Conservation (phyloP, 92 coral and sea anemone genomes). For the Paragorgia papillata region DNA sequence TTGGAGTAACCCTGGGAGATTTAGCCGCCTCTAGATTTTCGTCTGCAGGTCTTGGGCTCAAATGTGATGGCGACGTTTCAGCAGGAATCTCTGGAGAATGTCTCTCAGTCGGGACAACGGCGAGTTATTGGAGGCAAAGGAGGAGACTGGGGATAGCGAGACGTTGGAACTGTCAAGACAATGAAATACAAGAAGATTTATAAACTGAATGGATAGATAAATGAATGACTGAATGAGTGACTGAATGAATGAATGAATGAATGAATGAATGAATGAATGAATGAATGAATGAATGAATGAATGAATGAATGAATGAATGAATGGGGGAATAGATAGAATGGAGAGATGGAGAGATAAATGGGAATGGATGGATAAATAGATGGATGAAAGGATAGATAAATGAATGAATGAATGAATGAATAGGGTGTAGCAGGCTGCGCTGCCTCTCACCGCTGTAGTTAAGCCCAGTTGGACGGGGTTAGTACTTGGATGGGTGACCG, state of each 20-base stretch:
- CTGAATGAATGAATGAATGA: too few relatives aligned
- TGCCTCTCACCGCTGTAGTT: too few relatives aligned
- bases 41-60: conserved; percentile 9
- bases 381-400: too few relatives aligned
- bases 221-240: too few relatives aligned
- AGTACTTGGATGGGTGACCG: too few relatives aligned
- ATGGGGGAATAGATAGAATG: neutral
- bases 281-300: too few relatives aligned
- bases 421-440: too few relatives aligned
- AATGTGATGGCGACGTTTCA: neutral
- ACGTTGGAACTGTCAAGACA: conserved; percentile 55
- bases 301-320: too few relatives aligned
- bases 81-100: conserved; percentile 26
- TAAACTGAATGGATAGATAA: neutral
- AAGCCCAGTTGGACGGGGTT: too few relatives aligned
- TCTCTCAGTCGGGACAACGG: conserved; percentile 21
- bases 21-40: neutral
- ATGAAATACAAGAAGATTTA: neutral
- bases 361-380: too few relatives aligned
- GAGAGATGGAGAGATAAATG: neutral
- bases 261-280: too few relatives aligned
- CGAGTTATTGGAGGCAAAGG: conserved; percentile 63
- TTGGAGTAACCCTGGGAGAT: conserved; percentile 2
- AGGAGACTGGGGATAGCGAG: conserved; percentile 53
- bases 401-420: neutral